Evolutionary conservation across 2,888 invertebrate species (phyloP).

Genomic region (Nymphalis urticae): DNA sequence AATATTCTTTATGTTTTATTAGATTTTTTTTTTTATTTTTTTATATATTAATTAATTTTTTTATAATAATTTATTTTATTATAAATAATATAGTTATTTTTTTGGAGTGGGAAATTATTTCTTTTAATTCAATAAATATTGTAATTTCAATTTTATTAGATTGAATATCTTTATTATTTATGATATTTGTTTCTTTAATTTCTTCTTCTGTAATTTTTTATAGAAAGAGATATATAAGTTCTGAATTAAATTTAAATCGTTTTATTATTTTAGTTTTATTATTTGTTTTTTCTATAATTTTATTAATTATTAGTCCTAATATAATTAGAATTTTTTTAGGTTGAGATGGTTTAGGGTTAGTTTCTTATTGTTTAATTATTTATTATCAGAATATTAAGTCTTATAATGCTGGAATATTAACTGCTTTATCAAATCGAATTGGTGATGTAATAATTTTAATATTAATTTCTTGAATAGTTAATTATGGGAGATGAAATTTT

Average conservation of each 20-base stretch:
- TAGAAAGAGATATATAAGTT: constrained; percentile 83
- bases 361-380: constrained; percentile 87
- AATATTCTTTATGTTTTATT: constrained; percentile 63
- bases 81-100: constrained; percentile 44
- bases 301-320: too few species aligned
- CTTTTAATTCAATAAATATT: constrained; percentile 72
- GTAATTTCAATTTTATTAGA: constrained; percentile 70
- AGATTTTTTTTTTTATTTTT: too few species aligned
- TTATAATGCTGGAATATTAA: constrained; percentile 87
- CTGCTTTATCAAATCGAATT: constrained; percentile 87
- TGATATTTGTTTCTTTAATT: constrained; percentile 84
- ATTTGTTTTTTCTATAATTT: too few species aligned
- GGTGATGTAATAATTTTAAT: constrained; percentile 86
- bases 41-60: constrained; percentile 60
- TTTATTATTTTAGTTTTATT: too few species aligned
- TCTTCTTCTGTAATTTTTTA: constrained; percentile 84
- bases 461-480: constrained; percentile 80
- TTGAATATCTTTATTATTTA: constrained; percentile 81
- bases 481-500: constrained; percentile 80
- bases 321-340: too few species aligned
- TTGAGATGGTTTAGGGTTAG: constrained; percentile 88
- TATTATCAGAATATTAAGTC: constrained; percentile 86
- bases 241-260: constrained; percentile 80
- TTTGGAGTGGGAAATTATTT: constrained; percentile 81
- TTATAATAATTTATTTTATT: constrained; percentile 70